phyloP scores from a whole-genome alignment of 2,797 vertebrate species.

The Danio albolineatus region DNA sequence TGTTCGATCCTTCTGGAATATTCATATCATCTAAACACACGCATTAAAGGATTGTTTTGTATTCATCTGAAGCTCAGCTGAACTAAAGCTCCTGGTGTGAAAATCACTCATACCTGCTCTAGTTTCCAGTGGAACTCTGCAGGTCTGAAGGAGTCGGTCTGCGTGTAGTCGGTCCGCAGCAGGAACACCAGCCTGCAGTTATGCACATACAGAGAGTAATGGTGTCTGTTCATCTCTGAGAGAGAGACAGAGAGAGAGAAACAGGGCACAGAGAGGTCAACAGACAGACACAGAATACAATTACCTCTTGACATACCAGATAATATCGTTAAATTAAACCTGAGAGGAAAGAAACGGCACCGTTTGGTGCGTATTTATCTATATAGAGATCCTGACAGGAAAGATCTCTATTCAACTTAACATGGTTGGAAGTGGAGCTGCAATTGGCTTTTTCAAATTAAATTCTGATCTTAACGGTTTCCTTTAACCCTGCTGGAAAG shows the following conservation, averaged over 20 bases:
- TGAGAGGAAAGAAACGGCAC: slow-evolving; percentile 4
- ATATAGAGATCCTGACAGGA: slow-evolving; percentile 14
- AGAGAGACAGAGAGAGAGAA: slow-evolving; percentile 62
- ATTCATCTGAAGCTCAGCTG: neutral
- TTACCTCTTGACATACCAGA: slow-evolving; percentile 48
- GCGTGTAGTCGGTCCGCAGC: slow-evolving; percentile 92
- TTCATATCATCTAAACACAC: neutral
- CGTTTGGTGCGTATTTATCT: slow-evolving; percentile 33
- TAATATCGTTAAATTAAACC: slow-evolving; percentile 49
- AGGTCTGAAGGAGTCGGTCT: slow-evolving; percentile 92
- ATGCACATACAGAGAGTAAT: slow-evolving; percentile 96
- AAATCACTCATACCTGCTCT: slow-evolving; percentile 86
- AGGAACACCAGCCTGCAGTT: slow-evolving; percentile 96
- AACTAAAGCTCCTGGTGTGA: neutral
- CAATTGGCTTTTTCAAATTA: neutral
- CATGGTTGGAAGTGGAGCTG: neutral
- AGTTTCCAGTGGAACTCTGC: slow-evolving; percentile 99
- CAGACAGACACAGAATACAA: slow-evolving; percentile 38
- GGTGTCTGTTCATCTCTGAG: slow-evolving; percentile 97
- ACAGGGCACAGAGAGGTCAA: slow-evolving; percentile 20
- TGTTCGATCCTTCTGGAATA: neutral
- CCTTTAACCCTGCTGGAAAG: neutral
- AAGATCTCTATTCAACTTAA: neutral
- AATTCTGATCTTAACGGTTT: slow-evolving; percentile 19
- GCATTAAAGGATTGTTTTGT: neutral